These are phyloP conservation scores for Melanostigma gelatinosum DNA, from an alignment of 2,113 vertebrate genomes.

Conservation along the genomic window DNA sequence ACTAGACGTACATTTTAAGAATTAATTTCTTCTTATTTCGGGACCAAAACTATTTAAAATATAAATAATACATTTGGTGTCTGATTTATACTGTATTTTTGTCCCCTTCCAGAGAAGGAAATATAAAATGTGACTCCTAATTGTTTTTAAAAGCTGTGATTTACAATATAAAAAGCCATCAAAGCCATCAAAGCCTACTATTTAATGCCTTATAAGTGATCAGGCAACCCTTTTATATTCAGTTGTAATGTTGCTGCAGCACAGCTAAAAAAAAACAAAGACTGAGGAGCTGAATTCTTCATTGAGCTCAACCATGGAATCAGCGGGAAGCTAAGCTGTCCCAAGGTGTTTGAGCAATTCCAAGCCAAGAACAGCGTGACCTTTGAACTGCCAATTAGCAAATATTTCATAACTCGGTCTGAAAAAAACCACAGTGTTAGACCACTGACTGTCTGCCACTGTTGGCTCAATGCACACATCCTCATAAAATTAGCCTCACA, in stretches of 20 bases:
- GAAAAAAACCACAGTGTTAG: conserved; percentile 45
- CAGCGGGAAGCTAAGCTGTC: conserved; percentile 37
- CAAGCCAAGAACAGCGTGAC: conserved; percentile 41
- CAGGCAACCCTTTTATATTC: neutral
- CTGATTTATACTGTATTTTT: neutral
- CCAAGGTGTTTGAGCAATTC: conserved; percentile 42
- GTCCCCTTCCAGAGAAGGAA: neutral
- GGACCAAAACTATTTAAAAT: neutral
- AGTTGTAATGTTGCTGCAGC: neutral
- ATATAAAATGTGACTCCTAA: neutral
- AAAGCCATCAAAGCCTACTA: too few relatives aligned
- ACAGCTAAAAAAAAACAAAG: neutral
- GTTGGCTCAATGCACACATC: conserved; percentile 27
- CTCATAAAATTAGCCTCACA: conserved; percentile 32
- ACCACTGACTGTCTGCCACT: conserved; percentile 33
- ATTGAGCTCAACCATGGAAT: conserved; percentile 19
- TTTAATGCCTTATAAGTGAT: too few relatives aligned
- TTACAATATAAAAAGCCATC: too few relatives aligned
- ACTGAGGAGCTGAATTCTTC: neutral
- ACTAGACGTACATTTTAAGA: neutral
- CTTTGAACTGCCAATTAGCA: conserved; percentile 68
- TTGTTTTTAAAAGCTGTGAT: too few relatives aligned
- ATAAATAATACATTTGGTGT: neutral
- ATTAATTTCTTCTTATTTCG: neutral
- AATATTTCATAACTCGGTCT: conserved; percentile 54